Evolutionary conservation across 2,888 invertebrate genomes (phyloP).

Genomic region (Aspidiotus rigidus): DNA sequence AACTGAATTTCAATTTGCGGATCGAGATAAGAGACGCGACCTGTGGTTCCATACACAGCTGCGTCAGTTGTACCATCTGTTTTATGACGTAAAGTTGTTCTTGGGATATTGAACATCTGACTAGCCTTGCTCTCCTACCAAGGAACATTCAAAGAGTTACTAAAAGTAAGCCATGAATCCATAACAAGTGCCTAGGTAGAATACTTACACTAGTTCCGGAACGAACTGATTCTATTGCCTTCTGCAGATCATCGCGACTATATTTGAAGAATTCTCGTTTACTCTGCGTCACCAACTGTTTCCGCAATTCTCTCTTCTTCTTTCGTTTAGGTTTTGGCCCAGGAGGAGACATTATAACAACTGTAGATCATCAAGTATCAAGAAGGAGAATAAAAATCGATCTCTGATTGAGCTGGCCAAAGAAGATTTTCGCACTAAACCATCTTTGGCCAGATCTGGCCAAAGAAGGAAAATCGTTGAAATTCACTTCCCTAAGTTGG

Average conservation of each 20-base stretch:
- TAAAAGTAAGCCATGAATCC: not conserved
- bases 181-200: not conserved
- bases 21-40: not conserved
- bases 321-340: not conserved
- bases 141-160: not conserved
- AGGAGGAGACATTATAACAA: not conserved
- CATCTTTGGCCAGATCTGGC: not conserved
- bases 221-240: not conserved
- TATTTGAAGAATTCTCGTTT: not conserved
- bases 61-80: not conserved
- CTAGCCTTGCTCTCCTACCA: not conserved
- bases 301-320: not conserved
- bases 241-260: not conserved
- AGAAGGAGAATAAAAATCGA: not conserved
- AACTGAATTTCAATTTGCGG: not conserved
- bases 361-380: not conserved
- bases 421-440: not conserved
- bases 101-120: not conserved
- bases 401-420: not conserved
- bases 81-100: not conserved
- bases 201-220: not conserved
- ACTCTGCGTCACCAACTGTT: not conserved
- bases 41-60: not conserved
- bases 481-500: not conserved
- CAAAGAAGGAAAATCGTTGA: not conserved